phyloP scores from a whole-genome alignment of 2,113 vertebrate genomes.

The Chaetura pelagica region DNA sequence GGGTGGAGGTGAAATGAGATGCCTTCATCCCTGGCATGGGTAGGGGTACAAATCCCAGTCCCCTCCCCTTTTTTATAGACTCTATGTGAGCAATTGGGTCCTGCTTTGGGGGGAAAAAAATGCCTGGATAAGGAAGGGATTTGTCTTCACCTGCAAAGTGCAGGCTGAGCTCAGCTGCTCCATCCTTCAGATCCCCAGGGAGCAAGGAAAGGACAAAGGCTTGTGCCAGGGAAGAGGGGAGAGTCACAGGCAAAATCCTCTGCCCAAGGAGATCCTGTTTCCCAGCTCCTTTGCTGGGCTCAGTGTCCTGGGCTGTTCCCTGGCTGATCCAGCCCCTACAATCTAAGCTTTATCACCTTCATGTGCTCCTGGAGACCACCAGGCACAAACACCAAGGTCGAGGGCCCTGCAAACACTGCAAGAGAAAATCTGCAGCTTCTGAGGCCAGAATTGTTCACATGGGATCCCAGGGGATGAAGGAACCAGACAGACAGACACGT shows the following conservation, averaged over 20 bases:
- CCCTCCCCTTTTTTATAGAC: not conserved
- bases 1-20: not conserved
- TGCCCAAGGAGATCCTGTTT: not conserved
- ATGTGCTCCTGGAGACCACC: not conserved
- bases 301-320: accelerated
- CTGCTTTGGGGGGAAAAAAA: not conserved
- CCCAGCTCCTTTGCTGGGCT: not conserved
- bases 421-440: not conserved
- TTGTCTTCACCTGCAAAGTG: not conserved
- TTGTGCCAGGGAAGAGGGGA: not conserved
- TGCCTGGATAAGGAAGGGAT: not conserved
- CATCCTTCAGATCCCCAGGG: not conserved
- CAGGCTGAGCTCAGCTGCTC: not conserved
- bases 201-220: not conserved
- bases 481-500: not conserved
- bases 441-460: not conserved
- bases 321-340: accelerated
- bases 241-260: not conserved
- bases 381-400: not conserved
- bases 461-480: not conserved
- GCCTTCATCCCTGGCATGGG: not conserved
- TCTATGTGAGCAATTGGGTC: not conserved
- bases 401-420: not conserved
- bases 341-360: too few relatives aligned
- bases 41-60: not conserved